These are phyloP conservation scores for Coryphaenoides rupestris DNA, from an alignment of 2,113 vertebrate species.

Conservation along the genomic window DNA sequence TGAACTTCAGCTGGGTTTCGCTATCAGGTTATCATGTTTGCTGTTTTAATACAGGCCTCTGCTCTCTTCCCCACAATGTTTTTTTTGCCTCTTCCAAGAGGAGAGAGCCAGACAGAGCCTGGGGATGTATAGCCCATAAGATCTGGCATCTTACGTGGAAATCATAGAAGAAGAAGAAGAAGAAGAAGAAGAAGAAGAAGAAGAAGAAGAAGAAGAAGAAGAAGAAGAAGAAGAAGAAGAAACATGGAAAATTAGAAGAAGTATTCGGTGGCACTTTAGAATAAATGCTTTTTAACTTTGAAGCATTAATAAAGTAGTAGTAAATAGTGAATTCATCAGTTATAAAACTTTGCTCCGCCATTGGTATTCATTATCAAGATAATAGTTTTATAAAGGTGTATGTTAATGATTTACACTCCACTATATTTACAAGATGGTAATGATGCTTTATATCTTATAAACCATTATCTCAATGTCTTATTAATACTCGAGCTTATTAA, in stretches of 20 bases:
- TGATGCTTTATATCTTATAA: too few species aligned
- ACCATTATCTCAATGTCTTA: too few species aligned
- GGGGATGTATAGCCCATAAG: slow-evolving; percentile 49
- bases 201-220: background rate
- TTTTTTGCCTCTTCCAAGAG: slow-evolving; percentile 55
- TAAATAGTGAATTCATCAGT: too few species aligned
- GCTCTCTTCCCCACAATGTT: slow-evolving; percentile 49
- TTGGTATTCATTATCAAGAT: too few species aligned
- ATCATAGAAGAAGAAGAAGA: slow-evolving; percentile 36
- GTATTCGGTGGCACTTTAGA: background rate
- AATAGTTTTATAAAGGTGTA: too few species aligned
- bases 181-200: background rate
- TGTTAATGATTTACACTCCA: too few species aligned
- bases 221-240: background rate
- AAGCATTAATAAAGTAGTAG: too few species aligned
- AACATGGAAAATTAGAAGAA: background rate
- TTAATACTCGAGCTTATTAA: too few species aligned
- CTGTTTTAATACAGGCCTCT: slow-evolving; percentile 63
- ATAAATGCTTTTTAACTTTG: too few species aligned
- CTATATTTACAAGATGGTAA: too few species aligned
- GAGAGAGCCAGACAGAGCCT: slow-evolving; percentile 56
- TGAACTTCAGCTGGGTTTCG: slow-evolving; percentile 53
- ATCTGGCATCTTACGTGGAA: slow-evolving; percentile 57
- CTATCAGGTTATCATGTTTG: slow-evolving; percentile 71
- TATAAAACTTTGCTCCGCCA: too few species aligned